These are phyloP conservation scores for Thaleichthys pacificus DNA, from an alignment of 2,797 vertebrate species.

Conservation along the genomic window DNA sequence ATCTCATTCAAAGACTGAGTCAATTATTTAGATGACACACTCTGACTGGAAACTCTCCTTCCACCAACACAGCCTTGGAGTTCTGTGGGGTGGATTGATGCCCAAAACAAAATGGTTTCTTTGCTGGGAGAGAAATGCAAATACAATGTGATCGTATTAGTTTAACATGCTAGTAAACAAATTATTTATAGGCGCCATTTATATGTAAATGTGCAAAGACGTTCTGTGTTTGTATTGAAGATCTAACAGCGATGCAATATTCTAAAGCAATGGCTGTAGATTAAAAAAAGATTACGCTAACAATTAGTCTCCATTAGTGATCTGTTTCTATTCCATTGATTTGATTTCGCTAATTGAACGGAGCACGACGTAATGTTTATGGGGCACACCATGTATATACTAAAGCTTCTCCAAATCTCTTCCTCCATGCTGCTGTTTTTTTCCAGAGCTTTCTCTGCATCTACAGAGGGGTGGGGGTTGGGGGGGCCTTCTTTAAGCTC, in stretches of 20 bases:
- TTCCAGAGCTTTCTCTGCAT: conserved; percentile 29
- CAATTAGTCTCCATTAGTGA: conserved; percentile 48
- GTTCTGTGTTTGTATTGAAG: conserved; percentile 53
- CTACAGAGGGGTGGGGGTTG: conserved; percentile 17
- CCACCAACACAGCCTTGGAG: conserved; percentile 26
- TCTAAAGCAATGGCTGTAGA: conserved; percentile 48
- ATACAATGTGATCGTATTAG: conserved; percentile 55
- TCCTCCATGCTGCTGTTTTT: conserved; percentile 35
- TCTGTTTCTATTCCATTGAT: conserved; percentile 46
- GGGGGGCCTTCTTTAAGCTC: conserved; percentile 36
- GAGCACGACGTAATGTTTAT: conserved; percentile 43
- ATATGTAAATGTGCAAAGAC: conserved; percentile 63
- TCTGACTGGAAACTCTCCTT: conserved; percentile 43
- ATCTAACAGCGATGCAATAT: conserved; percentile 55
- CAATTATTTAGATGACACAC: conserved; percentile 69
- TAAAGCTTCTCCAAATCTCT: conserved; percentile 40
- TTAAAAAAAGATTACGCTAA: conserved; percentile 52
- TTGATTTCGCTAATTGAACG: conserved; percentile 51
- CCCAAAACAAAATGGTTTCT: conserved; percentile 21
- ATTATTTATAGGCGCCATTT: conserved; percentile 65
- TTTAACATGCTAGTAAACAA: conserved; percentile 57
- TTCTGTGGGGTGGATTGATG: conserved; percentile 18
- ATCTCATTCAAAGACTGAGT: conserved; percentile 59
- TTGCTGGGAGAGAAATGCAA: conserved; percentile 53
- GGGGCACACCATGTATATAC: conserved; percentile 19